phyloP scores from a whole-genome alignment of 2,888 invertebrate species.

The Ecdyonurus torrentis region DNA sequence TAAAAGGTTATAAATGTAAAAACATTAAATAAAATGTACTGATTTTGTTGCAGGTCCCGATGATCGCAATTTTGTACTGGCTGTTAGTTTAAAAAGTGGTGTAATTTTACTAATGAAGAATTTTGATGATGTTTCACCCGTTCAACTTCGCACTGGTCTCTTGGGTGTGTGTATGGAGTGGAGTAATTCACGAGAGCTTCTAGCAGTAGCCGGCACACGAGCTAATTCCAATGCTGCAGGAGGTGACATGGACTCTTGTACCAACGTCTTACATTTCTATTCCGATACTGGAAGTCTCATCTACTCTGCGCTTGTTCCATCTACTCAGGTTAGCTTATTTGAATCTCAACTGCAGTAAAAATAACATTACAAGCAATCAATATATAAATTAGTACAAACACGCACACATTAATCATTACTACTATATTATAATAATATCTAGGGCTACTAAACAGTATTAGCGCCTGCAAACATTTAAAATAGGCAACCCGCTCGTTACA shows the following conservation, averaged over 20 bases:
- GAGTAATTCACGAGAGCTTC: slow-evolving; percentile 84
- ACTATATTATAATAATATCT: no score
- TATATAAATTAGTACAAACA: no score
- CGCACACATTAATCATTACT: no score
- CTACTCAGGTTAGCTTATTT: no score
- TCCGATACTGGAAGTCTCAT: slow-evolving; percentile 68
- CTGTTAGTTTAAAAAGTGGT: slow-evolving; percentile 80
- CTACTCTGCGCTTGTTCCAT: slow-evolving; percentile 64
- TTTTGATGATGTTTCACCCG: slow-evolving; percentile 86
- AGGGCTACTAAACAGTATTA: no score
- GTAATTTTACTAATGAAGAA: slow-evolving; percentile 74
- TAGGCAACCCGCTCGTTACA: no score
- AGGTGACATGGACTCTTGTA: slow-evolving; percentile 33
- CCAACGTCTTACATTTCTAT: slow-evolving; percentile 80
- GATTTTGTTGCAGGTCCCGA: not conserved
- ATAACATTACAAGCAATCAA: no score
- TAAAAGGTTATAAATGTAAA: no score
- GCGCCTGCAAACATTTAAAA: no score
- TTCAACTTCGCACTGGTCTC: slow-evolving; percentile 66
- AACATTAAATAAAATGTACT: no score
- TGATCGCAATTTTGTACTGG: slow-evolving; percentile 57
- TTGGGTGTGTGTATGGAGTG: slow-evolving; percentile 76
- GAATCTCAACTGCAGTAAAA: no score
- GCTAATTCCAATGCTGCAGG: not conserved
- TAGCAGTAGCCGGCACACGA: slow-evolving; percentile 76